Base-by-base conservation (phyloP, 2,797 vertebrate genomes). In the Chelon auratus region DNA sequence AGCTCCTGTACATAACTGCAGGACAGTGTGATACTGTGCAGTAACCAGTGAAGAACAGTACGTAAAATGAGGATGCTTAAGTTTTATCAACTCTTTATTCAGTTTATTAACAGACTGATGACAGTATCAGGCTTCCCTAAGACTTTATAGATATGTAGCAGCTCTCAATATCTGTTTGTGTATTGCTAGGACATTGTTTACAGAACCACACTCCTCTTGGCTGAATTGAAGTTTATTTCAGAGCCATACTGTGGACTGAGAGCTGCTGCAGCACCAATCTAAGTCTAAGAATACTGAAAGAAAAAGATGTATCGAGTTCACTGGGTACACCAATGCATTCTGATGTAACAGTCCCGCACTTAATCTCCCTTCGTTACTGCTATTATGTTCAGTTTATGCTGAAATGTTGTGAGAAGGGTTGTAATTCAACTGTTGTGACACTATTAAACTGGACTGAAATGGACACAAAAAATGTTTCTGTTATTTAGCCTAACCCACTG, bases 1-100 rank as follows among this genome's bases (percentile, higher is more conserved):
- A 47, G 36, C 20, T 20, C 18, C 53, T 48, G 48, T n/a, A 37
- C 37, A 57, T 76, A 52, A 73, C 24, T 73, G 54, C 37, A 65
- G 15, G 36, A 51, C 45, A 42, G 2, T 17, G 9, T 72, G 18
- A 52, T 18, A 45, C 14, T 42, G 10, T 36, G 36, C 14, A 9
- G 17, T 11, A 9, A 40, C 39, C 39, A 70, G 53, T 11, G 59
- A 58, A 67, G 8, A 15, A 11, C 36, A 61, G 45, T 26, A 47
- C 24, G 22, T 50, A 48, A 56, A 70, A 63, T 18, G 7, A 61
- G 9, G 15, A 47, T 18, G 14, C 39, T 12, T 52, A 52, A 68
- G 4, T 10, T 33, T 48, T 0, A 7, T 11, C 13, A 5, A 4
- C 22, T 22, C 12, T 56, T 30, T 37, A 4, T 17, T 33, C 62